Conservation (phyloP, 2,113 vertebrate genomes). For the Fukomys damarensis region DNA sequence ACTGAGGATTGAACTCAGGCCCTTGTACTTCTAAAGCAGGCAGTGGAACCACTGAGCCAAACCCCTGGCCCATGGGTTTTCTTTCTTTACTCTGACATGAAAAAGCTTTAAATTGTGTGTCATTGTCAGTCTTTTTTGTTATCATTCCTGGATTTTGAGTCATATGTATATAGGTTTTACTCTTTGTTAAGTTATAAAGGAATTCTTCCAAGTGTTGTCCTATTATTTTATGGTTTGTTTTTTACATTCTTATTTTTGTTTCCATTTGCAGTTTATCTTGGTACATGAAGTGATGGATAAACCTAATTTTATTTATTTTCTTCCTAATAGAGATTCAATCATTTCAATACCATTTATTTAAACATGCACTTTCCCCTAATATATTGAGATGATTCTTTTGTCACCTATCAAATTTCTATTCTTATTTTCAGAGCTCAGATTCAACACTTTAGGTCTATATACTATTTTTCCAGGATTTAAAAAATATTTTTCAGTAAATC, state of each 20-base stretch:
- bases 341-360: not conserved
- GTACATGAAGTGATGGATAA: not conserved
- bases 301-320: slow-evolving; percentile 37
- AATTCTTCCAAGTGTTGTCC: not conserved
- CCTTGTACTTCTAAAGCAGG: too few relatives aligned
- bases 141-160: not conserved
- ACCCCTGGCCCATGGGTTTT: not conserved
- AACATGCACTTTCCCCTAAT: not conserved
- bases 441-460: not conserved
- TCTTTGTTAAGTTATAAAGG: not conserved
- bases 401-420: not conserved
- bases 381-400: not conserved
- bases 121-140: not conserved
- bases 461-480: not conserved
- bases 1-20: too few relatives aligned
- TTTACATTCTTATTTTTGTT: slow-evolving; percentile 10
- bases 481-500: not conserved
- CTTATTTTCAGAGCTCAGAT: not conserved
- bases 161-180: not conserved
- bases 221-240: slow-evolving; percentile 33
- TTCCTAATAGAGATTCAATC: not conserved
- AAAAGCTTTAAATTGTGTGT: not conserved
- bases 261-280: slow-evolving; percentile 1
- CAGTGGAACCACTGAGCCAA: too few relatives aligned
- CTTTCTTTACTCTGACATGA: not conserved